Evolutionary conservation across 2,797 vertebrate species (phyloP).

Genomic region (Cossypha caffra): DNA sequence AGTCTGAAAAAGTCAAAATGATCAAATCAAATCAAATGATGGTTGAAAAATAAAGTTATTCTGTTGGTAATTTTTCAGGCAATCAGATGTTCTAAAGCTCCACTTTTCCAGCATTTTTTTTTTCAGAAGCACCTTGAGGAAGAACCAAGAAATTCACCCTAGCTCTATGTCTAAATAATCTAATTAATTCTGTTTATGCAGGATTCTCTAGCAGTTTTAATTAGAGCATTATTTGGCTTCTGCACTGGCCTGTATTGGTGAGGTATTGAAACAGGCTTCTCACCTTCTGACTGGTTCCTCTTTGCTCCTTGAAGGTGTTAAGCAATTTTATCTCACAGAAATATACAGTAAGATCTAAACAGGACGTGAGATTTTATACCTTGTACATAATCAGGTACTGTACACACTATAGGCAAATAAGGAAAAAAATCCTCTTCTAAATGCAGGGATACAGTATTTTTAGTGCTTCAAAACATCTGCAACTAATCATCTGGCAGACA

Average conservation of each 20-base stretch:
- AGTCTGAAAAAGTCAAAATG: neutral
- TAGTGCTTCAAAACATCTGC: neutral
- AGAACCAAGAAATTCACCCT: neutral
- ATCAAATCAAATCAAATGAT: neutral
- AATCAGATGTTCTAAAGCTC: neutral
- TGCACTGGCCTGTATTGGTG: neutral
- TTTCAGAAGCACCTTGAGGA: neutral
- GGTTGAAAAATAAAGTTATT: neutral
- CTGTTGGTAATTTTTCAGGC: neutral
- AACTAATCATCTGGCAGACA: slow-evolving; percentile 10
- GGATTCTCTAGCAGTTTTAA: neutral
- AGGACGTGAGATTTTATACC: neutral
- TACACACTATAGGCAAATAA: neutral
- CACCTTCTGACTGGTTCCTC: neutral
- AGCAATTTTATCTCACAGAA: neutral
- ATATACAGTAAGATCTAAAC: neutral
- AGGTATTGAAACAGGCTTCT: neutral
- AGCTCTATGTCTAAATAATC: neutral
- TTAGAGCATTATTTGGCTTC: neutral
- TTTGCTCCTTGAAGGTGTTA: neutral
- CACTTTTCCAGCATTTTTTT: neutral
- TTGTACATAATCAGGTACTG: neutral
- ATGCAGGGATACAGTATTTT: neutral
- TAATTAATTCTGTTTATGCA: neutral
- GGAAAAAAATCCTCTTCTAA: neutral